These are phyloP conservation scores for Myoxocephalus aenaeus DNA, from an alignment of 2,797 vertebrate species.

Conservation along the genomic window DNA sequence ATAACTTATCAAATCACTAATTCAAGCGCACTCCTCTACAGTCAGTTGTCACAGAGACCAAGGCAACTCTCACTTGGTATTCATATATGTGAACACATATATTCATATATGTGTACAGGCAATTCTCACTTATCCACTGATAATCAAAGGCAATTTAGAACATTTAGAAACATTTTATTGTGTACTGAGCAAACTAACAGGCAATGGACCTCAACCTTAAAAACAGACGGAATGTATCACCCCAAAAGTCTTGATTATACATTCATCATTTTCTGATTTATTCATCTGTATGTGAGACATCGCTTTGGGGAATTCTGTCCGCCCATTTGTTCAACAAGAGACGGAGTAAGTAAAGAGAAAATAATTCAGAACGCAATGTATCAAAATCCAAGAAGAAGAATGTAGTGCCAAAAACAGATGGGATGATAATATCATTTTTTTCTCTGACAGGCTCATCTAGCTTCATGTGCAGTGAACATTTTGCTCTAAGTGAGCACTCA, in stretches of 20 bases:
- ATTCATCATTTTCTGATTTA: not conserved
- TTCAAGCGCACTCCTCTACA: not conserved
- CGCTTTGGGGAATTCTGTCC: not conserved
- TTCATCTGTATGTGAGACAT: not conserved
- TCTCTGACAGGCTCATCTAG: not conserved
- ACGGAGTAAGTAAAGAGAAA: not conserved
- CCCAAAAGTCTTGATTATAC: not conserved
- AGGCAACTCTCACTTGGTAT: not conserved
- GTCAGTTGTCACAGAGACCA: not conserved
- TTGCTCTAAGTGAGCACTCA: constrained; percentile 20
- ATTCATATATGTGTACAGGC: not conserved
- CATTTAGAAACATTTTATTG: too few relatives aligned
- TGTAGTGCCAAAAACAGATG: not conserved
- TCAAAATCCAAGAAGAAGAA: not conserved
- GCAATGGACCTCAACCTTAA: not conserved
- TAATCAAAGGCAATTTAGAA: too few relatives aligned
- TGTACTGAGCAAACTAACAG: not conserved
- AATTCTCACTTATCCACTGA: not conserved
- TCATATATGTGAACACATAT: not conserved
- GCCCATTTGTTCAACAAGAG: too few relatives aligned
- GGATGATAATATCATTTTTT: constrained; percentile 13
- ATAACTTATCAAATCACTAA: not conserved
- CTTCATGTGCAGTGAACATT: constrained; percentile 39
- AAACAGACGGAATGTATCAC: not conserved
- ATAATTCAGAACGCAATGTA: not conserved